Conservation (phyloP, 1,140 invertebrate species). For the Delia radicum region DNA sequence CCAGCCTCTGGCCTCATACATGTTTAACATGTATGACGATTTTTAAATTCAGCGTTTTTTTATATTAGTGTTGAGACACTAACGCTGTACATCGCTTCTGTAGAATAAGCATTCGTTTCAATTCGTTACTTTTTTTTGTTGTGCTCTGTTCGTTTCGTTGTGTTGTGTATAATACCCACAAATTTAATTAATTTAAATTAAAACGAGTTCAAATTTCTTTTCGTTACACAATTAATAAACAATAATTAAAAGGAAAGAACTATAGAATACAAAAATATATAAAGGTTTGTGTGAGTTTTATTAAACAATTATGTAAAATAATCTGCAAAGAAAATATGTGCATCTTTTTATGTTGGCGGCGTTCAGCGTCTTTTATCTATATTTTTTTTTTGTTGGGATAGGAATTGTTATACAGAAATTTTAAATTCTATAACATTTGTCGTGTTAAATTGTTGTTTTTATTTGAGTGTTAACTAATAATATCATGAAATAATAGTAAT, state of each 20-base stretch:
- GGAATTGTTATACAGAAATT: conserved; percentile 30
- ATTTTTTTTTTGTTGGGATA: conserved; percentile 36
- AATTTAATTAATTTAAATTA: conserved; percentile 9
- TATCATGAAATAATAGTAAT: neutral
- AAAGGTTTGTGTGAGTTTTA: neutral
- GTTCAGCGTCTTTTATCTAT: neutral
- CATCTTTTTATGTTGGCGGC: neutral
- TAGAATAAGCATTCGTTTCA: conserved; percentile 9
- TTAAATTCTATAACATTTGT: neutral
- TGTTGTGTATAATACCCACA: conserved; percentile 15
- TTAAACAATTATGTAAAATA: neutral
- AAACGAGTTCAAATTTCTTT: neutral
- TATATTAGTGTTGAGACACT: too few species aligned
- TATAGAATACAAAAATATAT: neutral
- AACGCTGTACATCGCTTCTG: neutral
- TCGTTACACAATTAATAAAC: neutral
- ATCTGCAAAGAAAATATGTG: neutral
- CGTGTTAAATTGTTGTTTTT: neutral
- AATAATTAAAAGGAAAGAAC: neutral
- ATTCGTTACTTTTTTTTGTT: conserved; percentile 27
- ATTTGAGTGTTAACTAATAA: neutral
- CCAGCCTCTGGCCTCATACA: too few species aligned
- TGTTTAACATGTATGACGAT: too few species aligned
- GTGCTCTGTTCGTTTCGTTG: conserved; percentile 22
- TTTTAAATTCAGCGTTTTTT: too few species aligned